Base-by-base conservation (phyloP, 2,888 invertebrate genomes). In the Hoplodrina ambigua region DNA sequence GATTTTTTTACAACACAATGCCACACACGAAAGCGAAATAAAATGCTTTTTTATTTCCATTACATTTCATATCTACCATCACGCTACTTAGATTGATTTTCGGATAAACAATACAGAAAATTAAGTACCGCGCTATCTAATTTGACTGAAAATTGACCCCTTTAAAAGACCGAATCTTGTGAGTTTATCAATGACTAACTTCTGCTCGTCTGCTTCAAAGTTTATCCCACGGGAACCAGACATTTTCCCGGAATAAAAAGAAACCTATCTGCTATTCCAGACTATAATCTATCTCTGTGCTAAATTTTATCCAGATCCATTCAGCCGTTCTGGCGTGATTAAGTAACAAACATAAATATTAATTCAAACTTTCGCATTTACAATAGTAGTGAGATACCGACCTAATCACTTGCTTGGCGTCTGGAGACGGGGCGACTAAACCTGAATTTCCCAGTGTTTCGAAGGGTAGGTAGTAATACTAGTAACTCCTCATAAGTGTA, bases 71-170 rank as follows among this genome's bases (percentile, higher is more conserved):
- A n/a, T n/a, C n/a, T n/a, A 49, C 7, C 10, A 46, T 46, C 54
- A 62, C 46, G 80, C 33, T 63, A 75, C 41, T 41, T 41, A 13
- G 41, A 80, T 75, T 25, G 52, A 49, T 80, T 68, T 62, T 52
- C 15, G 41, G 50, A 75, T 75, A 75, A 60, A 69, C 52, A 63
- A 64, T 33, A 69, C 13, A 5, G 49, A 17, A 37, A 75, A 37
- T 37, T 37, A 37, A 8, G 8, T 8, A 8, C 37, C 37, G 37
- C 37, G 37, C 37, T 8, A 37, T n/a, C 0, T 11, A 20, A 50
- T 6, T 11, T 46, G 30, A 13, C 11, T 15, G 50, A 15, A 44
- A 17, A 13, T 10, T 17, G 13, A 13, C 15, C 56, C 17, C 50
- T 8, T 11, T 17, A 2, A 11, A 37, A 37, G 5, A 33, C 2